Evolutionary conservation across 2,888 invertebrate genomes (phyloP).

Genomic region (Eutolmus rufibarbis): DNA sequence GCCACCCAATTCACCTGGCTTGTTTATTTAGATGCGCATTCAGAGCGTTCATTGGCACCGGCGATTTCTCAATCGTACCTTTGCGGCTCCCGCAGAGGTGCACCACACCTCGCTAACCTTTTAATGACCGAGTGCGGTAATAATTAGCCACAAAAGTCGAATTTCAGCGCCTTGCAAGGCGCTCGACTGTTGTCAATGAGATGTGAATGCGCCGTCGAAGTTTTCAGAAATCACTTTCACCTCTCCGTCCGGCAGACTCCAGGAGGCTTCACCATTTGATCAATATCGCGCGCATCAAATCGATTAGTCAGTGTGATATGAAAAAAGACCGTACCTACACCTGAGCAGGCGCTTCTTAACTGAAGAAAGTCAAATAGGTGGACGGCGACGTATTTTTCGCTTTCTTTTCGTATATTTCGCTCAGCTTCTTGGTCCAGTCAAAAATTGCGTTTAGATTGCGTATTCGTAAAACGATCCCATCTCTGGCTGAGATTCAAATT

Average conservation of each 20-base stretch:
- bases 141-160: background rate
- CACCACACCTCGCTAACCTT: background rate
- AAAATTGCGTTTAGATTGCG: background rate
- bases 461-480: background rate
- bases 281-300: background rate
- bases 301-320: background rate
- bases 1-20: background rate
- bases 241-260: background rate
- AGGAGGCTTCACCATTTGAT: background rate
- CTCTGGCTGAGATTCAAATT: background rate
- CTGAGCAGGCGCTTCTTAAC: background rate
- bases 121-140: background rate
- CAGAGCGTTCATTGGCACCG: background rate
- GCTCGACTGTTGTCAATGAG: background rate
- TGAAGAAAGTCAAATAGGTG: background rate
- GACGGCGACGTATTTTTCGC: background rate
- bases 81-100: background rate
- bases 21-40: background rate
- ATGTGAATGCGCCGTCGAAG: background rate
- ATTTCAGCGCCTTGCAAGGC: background rate
- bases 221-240: background rate
- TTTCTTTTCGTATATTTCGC: background rate
- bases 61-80: background rate
- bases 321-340: background rate
- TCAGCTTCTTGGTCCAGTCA: background rate